Base-by-base conservation (phyloP, 2,113 vertebrate species). In the Oryzias woworae region DNA sequence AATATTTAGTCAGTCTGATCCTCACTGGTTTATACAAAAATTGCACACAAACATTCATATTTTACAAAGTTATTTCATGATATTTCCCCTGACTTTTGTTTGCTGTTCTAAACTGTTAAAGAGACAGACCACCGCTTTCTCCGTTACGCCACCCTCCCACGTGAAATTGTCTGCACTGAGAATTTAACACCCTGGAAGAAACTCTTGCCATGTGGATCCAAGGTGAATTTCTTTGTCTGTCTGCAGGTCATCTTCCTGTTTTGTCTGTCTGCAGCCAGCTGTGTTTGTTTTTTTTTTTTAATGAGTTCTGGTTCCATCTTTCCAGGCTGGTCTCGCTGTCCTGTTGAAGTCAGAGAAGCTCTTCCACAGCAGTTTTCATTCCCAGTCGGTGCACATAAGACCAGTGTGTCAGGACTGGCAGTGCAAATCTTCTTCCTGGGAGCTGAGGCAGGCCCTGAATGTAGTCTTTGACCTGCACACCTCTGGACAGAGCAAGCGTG, bases 131-230 rank as follows among this genome's bases (percentile, higher is more conserved):
- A 96, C 69, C 85, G 73, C 5, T 95, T 98, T 62, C 91, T 99
- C 42, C 93, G 97, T 36, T 99, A 99, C 0, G 95, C 97, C 0
- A 94, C 94, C 55, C 87, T 99, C 71, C 97, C 97, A 0, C 88
- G 96, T 54, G 97, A 99, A 84, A 94, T 98, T 0, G 97, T 99
- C 58, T 99, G 97, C 88, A 99, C 97, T 0, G 97, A 99, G 87
- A 99, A 99, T 89, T 92, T 99, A 87, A 99, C 97, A 0, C 97
- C 97, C 0, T 99, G 97, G 97, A 99, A 99, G 87, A 99, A 99
- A 66, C 94, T 99, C 58, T 84, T 99, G 54, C 96, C 97, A 0
- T 99, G 97, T 77, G 95, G 95, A 24, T 97, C 97, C 41, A 98
- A 97, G 94, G 97, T 98, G 73, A 67, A 7, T 13, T 0, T 63